These are phyloP conservation scores for Bhutanitis thaidina DNA, from an alignment of 2,888 invertebrate species.

Conservation along the genomic window DNA sequence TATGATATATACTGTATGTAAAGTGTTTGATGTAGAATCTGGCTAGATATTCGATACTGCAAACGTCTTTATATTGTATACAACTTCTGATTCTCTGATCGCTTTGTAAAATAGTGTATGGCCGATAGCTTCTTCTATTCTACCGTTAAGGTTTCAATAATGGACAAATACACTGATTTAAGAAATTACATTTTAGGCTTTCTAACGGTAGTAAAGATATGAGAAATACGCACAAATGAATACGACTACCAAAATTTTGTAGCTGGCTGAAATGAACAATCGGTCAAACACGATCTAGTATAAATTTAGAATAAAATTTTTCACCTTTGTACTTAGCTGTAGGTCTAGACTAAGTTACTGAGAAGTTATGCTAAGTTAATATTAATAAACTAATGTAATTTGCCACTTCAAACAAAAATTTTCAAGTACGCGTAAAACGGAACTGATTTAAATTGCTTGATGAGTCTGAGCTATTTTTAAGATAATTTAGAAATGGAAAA, in stretches of 20 bases:
- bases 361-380: slow-evolving; percentile 38
- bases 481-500: slow-evolving; percentile 44
- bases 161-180: slow-evolving; percentile 3
- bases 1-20: slow-evolving; percentile 7
- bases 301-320: slow-evolving; percentile 51
- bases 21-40: slow-evolving; percentile 3
- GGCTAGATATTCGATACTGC: background rate
- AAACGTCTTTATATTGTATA: slow-evolving; percentile 3
- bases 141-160: background rate
- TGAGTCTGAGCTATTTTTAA: slow-evolving; percentile 55
- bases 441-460: slow-evolving; percentile 59
- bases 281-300: slow-evolving; percentile 15
- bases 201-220: background rate
- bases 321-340: slow-evolving; percentile 62
- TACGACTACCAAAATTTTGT: background rate
- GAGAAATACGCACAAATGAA: slow-evolving; percentile 16
- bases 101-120: slow-evolving; percentile 17
- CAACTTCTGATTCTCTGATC: slow-evolving; percentile 5
- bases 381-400: slow-evolving; percentile 35
- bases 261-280: background rate
- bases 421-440: slow-evolving; percentile 39
- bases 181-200: slow-evolving; percentile 8
- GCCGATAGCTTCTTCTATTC: slow-evolving; percentile 6
- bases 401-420: slow-evolving; percentile 59
- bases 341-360: slow-evolving; percentile 43